Evolutionary conservation across 2,888 invertebrate genomes (phyloP).

Genomic region (Thera obeliscata): DNA sequence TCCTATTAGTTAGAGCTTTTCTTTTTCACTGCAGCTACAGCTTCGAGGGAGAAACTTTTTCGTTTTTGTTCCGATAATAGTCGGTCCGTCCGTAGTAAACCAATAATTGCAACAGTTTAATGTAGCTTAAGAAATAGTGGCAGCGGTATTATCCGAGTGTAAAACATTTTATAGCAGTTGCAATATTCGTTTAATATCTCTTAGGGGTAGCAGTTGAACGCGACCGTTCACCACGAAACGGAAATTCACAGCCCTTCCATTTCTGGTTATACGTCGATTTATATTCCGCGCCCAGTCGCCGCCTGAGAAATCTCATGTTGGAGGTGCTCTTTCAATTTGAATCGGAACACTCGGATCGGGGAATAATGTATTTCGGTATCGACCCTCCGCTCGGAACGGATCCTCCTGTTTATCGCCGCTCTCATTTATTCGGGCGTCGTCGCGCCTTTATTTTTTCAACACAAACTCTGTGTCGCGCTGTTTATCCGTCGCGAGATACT

Average conservation of each 20-base stretch:
- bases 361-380: constrained; percentile 85
- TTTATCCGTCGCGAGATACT: constrained; percentile 76
- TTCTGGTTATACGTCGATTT: constrained; percentile 84
- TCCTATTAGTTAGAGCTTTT: constrained; percentile 55
- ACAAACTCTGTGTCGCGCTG: constrained; percentile 75
- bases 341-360: constrained; percentile 84
- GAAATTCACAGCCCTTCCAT: constrained; percentile 81
- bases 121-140: constrained; percentile 29
- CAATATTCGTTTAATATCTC: constrained; percentile 52
- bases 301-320: constrained; percentile 84
- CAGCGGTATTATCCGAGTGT: constrained; percentile 31
- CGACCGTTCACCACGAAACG: constrained; percentile 71
- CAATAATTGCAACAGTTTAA: constrained; percentile 42
- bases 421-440: constrained; percentile 84
- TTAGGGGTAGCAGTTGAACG: constrained; percentile 54
- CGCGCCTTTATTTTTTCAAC: constrained; percentile 83
- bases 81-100: constrained; percentile 35
- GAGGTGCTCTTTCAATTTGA: constrained; percentile 85
- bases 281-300: constrained; percentile 84
- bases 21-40: constrained; percentile 50
- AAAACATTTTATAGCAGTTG: constrained; percentile 40
- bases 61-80: constrained; percentile 39
- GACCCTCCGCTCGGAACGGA: constrained; percentile 80
- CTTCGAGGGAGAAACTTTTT: constrained; percentile 42
- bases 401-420: constrained; percentile 83